Evolutionary conservation across 35 echinoderm and acorn worm species (phyloP).

Genomic region (Diadema setosum): DNA sequence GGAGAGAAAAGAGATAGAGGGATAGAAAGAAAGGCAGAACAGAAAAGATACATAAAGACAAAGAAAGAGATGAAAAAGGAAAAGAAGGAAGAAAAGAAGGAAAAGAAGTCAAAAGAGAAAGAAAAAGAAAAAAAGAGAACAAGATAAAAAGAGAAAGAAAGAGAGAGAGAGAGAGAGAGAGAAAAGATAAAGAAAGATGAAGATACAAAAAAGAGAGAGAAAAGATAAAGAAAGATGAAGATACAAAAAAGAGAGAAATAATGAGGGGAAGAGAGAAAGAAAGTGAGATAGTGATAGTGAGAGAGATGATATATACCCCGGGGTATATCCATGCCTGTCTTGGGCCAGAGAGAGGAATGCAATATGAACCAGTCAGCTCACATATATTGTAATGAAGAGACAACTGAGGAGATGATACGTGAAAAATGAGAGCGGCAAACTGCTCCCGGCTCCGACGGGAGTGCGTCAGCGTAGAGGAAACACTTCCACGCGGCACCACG

Average conservation of each 20-base stretch:
- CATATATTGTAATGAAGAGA: too few relatives aligned
- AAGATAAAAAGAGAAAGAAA: neutral
- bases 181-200: neutral
- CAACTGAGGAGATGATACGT: too few relatives aligned
- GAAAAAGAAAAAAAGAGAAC: neutral
- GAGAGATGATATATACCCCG: too few relatives aligned
- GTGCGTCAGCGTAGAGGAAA: too few relatives aligned
- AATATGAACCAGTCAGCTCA: too few relatives aligned
- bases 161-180: neutral
- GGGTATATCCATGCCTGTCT: too few relatives aligned
- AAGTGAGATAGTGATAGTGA: neutral
- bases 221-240: neutral
- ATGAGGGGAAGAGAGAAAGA: neutral
- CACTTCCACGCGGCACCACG: too few relatives aligned
- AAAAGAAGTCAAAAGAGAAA: neutral
- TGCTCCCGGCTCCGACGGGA: too few relatives aligned
- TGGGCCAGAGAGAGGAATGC: too few relatives aligned
- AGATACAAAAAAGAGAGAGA: neutral
- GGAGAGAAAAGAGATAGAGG: neutral
- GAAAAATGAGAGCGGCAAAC: too few relatives aligned
- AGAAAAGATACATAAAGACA: neutral
- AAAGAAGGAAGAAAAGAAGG: neutral
- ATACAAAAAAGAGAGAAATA: neutral
- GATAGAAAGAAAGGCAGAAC: neutral
- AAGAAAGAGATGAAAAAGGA: neutral